Evolutionary conservation across 2,888 invertebrate genomes (phyloP), one percentile per base, ranked within the genome.

Genomic region (Polymixis lichenea): DNA sequence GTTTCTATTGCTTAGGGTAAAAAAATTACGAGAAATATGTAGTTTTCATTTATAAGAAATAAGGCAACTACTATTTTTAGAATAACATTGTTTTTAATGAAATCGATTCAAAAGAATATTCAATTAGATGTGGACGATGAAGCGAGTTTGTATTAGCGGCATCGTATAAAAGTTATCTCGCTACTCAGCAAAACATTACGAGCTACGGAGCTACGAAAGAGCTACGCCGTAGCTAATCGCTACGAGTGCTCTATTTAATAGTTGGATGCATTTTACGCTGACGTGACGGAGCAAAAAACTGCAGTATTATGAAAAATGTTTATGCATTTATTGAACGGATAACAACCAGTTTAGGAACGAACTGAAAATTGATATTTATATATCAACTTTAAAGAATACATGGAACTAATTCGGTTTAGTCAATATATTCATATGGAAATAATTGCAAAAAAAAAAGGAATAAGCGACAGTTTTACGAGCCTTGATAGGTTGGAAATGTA

Each of bases 1-100:
- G 88, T 88, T 88, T 84, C 87, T 90, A 90, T 90, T 88, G 91
- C 90, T 90, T 91, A 92, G 90, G 88, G 77, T 90, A 87, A 84
- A 86, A 82, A 81, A 66, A 56, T 17, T 73, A 81, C 74, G 77
- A 74, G 77, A 73, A 75, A 70, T 67, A 64, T 78, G 70, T 70
- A 71, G 58, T 60, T 84, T 73, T 80, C 60, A 73, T 78, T 87
- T 78, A 71, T 75, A 71, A 78, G 17, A 78, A 70, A 67, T 67
- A 77, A 80, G 58, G 75, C 80, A 79, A 84, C 82, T 83, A 82
- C 80, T 88, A 87, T 87, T 84, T 88, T 85, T 86, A 85, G 86
- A 83, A 75, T 80, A 61, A 75, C 80, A 65, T 86, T 77, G 70
- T 85, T 85, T 84, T 85, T 69, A 77, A 78, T 80, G 77, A 77